Base-by-base conservation (phyloP, 2,888 invertebrate genomes). In the Pseudococcus longispinus region DNA sequence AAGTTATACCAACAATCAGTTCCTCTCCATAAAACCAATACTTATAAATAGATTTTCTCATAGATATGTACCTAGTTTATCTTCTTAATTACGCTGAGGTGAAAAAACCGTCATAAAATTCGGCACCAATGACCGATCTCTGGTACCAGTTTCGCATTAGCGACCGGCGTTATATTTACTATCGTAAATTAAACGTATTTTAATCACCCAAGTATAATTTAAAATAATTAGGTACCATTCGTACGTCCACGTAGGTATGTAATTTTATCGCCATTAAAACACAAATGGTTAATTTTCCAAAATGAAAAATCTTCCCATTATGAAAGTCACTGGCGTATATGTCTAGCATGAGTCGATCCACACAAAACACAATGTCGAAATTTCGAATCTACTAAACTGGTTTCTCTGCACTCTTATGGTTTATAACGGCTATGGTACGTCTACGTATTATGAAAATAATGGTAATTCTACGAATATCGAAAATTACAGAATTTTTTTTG, bases 401-500 rank as follows among this genome's bases (percentile, higher is more conserved):
- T 80, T 80, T 80, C 11, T 6, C 11, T 18, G 29, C 29, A 20
- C 18, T 77, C 37, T 65, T 77, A 77, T 15, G 77, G 77, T 32
- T 11, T 18, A 20, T 80, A 80, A 80, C 77, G 42, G 42, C 44
- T 46, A 46, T 2, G 44, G 8, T 55, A 55, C 5, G 55, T 13
- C 9, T 60, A 20, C 29, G 65, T 37, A n/a, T 77, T 77, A 37
- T 77, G 37, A 77, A 77, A 77, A 77, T 77, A 2, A 77, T 20
- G 60, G 6, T 2, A 80, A 20, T 80, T 77, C 77, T 26, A 29
- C 26, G 42, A 80, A 80, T 80, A 42, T 42, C 77, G 20, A 80
- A 80, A 80, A 42, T 80, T 37, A 42, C 77, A 80, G 77, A 80
- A 80, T 80, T 80, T 80, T 80, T 13, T 29, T 37, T 37, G 8